phyloP scores from a whole-genome alignment of 2,888 invertebrate genomes.

The Trilocha varians region DNA sequence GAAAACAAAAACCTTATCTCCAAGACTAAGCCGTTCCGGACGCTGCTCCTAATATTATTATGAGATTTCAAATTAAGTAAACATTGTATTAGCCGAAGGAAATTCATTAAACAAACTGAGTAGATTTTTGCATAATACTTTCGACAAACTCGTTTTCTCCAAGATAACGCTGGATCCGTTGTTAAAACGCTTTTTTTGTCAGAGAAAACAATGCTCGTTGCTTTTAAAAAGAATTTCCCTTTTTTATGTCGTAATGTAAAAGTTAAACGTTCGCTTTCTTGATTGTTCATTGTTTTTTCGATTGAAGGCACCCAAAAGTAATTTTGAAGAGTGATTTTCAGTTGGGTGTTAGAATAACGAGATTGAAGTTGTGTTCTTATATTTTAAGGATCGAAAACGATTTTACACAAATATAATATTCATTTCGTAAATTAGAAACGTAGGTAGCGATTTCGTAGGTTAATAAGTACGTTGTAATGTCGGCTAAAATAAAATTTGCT shows the following conservation, averaged over 20 bases:
- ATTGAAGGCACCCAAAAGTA: slow-evolving; percentile 4
- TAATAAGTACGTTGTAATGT: too few relatives aligned
- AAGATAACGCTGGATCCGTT: slow-evolving; percentile 23
- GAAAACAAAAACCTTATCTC: neutral
- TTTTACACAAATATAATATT: too few relatives aligned
- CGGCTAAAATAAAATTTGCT: too few relatives aligned
- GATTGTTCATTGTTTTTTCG: slow-evolving; percentile 14
- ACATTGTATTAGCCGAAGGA: slow-evolving; percentile 6
- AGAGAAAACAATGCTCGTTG: slow-evolving; percentile 28
- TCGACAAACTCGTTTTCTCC: slow-evolving; percentile 27
- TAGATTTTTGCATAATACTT: slow-evolving; percentile 24
- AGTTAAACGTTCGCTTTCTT: slow-evolving; percentile 18
- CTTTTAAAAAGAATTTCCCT: slow-evolving; percentile 18
- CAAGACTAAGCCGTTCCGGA: neutral
- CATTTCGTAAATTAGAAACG: too few relatives aligned
- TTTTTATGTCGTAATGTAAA: slow-evolving; percentile 19
- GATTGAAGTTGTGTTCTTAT: too few relatives aligned
- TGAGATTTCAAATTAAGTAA: slow-evolving; percentile 2
- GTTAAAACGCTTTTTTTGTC: slow-evolving; percentile 26
- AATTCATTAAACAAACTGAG: slow-evolving; percentile 21
- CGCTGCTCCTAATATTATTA: neutral
- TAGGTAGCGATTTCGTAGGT: too few relatives aligned
- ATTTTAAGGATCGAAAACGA: too few relatives aligned
- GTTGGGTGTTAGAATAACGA: neutral
- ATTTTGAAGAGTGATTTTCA: slow-evolving; percentile 1